Conservation (phyloP, 2,113 vertebrate species). For the Sceloporus tristichus region DNA sequence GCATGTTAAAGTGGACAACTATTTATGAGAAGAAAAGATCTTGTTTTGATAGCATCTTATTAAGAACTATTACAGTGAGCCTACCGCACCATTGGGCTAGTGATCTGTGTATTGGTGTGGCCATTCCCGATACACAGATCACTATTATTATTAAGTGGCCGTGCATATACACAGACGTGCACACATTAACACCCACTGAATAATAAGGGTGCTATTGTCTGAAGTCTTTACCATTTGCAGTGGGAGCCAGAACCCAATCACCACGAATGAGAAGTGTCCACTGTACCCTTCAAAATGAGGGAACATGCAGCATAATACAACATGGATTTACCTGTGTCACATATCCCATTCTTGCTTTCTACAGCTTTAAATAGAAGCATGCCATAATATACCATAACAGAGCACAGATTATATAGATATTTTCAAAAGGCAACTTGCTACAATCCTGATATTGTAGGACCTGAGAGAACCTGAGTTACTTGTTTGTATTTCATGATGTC, state of each 20-base stretch:
- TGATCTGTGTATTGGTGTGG: no score
- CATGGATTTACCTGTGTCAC: constrained; percentile 37
- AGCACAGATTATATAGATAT: constrained; percentile 17
- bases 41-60: background rate
- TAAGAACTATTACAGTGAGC: background rate
- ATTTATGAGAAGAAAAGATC: constrained; percentile 33
- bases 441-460: background rate
- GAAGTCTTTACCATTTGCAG: no score
- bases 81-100: no score
- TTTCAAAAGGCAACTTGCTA: background rate
- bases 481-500: no score
- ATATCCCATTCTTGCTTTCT: background rate
- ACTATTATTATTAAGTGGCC: no score
- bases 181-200: no score
- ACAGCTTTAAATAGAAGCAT: constrained; percentile 35
- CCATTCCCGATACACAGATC: no score
- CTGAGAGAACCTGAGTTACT: no score
- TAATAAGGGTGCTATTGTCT: no score
- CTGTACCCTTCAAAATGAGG: constrained; percentile 29
- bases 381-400: constrained; percentile 32
- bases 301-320: constrained; percentile 6
- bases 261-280: no score
- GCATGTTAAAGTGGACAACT: constrained; percentile 35
- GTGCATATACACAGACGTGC: no score
- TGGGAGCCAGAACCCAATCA: no score